Evolutionary conservation across 1,140 invertebrate species (phyloP).

Genomic region (Linepithema humile): DNA sequence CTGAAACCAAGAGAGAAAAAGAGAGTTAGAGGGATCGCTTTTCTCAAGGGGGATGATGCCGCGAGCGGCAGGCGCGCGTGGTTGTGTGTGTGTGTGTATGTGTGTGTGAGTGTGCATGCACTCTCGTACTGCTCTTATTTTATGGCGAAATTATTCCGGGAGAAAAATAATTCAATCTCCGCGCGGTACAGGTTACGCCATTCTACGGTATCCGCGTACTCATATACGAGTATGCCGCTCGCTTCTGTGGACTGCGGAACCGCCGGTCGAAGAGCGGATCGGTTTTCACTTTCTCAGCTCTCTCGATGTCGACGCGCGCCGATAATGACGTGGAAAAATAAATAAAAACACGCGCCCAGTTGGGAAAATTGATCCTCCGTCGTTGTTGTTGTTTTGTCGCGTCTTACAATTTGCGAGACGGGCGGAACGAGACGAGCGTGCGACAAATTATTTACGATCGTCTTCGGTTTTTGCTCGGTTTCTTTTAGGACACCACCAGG

Average conservation of each 20-base stretch:
- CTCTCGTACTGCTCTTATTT: conserved; percentile 63
- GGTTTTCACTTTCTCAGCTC: conserved; percentile 11
- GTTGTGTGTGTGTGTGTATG: background rate
- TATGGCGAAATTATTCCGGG: conserved; percentile 72
- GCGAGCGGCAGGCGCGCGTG: background rate
- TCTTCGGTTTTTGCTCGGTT: background rate
- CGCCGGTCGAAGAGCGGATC: conserved; percentile 17
- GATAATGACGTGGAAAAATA: conserved; percentile 44
- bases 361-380: conserved; percentile 8
- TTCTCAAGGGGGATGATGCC: conserved; percentile 32
- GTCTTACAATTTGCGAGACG: conserved; percentile 9
- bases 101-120: conserved; percentile 25
- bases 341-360: conserved; percentile 12
- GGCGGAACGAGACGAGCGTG: background rate
- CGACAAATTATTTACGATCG: conserved; percentile 37
- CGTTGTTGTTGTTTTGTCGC: background rate
- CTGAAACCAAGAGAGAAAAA: background rate
- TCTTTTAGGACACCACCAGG: background rate
- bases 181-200: conserved; percentile 47
- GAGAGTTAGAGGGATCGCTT: conserved; percentile 21
- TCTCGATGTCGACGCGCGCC: background rate
- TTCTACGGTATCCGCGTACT: background rate
- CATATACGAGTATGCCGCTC: background rate
- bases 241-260: conserved; percentile 1
- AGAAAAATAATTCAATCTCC: conserved; percentile 77